phyloP scores from a whole-genome alignment of 2,113 vertebrate genomes.

The Microcebus lehilahytsara region DNA sequence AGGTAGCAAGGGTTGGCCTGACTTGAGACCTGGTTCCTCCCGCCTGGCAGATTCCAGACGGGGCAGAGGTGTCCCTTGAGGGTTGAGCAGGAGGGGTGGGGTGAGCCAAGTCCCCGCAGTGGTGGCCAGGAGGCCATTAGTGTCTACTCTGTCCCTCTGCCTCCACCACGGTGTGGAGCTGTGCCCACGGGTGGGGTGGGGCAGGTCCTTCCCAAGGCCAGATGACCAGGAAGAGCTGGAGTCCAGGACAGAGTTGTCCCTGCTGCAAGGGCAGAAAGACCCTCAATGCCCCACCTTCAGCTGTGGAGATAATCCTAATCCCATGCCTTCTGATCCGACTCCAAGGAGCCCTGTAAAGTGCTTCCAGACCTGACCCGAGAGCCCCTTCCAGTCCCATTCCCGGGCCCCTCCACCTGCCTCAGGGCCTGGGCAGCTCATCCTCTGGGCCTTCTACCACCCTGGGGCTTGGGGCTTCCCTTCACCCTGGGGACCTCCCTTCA shows the following conservation, averaged over 20 bases:
- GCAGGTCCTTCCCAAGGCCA: neutral
- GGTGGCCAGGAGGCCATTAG: neutral
- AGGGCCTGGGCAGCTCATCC: neutral
- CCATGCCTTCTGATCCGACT: neutral
- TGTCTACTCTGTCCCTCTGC: neutral
- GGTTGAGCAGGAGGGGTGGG: neutral
- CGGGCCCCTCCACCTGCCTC: neutral
- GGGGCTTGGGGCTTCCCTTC: neutral
- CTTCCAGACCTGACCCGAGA: neutral
- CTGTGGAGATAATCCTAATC: neutral
- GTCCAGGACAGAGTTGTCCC: neutral
- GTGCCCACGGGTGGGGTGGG: neutral
- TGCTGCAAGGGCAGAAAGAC: neutral
- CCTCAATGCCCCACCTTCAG: neutral
- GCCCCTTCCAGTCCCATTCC: neutral
- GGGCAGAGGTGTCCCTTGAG: neutral
- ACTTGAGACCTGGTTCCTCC: neutral
- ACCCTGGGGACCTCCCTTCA: neutral
- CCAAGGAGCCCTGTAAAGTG: neutral
- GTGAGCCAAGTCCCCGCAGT: neutral
- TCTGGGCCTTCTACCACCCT: neutral
- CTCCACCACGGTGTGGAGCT: neutral
- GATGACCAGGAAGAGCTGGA: neutral
- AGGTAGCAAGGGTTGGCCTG: slow-evolving; percentile 35
- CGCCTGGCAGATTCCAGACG: neutral